Evolutionary conservation across 2,797 vertebrate species (phyloP).

Genomic region (Enteromius paludinosus): DNA sequence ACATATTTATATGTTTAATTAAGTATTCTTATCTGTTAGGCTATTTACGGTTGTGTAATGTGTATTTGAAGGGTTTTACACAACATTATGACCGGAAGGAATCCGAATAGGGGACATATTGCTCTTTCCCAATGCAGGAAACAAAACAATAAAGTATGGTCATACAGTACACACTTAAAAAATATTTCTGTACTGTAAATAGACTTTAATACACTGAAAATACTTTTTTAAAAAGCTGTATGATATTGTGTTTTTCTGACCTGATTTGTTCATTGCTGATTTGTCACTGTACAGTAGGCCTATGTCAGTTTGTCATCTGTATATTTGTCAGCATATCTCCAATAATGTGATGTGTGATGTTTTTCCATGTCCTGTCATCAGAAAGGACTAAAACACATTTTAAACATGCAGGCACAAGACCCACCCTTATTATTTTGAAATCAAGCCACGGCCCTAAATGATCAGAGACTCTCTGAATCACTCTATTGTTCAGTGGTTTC

Average conservation of each 20-base stretch:
- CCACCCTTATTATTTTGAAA: neutral
- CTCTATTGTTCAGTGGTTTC: conserved; percentile 3
- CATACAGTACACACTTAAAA: neutral
- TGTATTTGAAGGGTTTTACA: neutral
- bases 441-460: neutral
- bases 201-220: neutral
- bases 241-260: neutral
- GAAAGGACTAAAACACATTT: neutral
- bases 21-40: neutral
- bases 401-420: too few relatives aligned
- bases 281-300: neutral
- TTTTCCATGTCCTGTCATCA: neutral
- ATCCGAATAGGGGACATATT: neutral
- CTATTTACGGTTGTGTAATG: neutral
- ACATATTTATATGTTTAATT: neutral
- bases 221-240: neutral
- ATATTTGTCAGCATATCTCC: neutral
- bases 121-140: neutral
- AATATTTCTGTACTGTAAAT: neutral
- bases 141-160: neutral
- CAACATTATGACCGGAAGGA: neutral
- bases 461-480: neutral
- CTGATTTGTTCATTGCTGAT: neutral
- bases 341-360: neutral
- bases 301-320: too few relatives aligned